phyloP scores from a whole-genome alignment of 2,113 vertebrate species.

The Ochotona curzoniae region DNA sequence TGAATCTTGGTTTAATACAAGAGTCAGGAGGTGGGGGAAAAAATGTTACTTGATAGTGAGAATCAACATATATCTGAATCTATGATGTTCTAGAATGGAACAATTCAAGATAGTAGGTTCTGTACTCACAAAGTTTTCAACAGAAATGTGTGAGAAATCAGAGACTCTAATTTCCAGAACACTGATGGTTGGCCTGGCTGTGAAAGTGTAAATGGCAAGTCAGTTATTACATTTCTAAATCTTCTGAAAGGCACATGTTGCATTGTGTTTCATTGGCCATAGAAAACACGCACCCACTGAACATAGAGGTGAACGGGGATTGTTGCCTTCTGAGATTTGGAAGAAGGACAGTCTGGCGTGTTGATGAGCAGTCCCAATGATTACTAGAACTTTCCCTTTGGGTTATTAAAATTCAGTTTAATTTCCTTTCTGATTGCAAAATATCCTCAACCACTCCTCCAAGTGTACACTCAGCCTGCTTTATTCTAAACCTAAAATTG shows the following conservation, averaged over 20 bases:
- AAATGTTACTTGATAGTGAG: neutral
- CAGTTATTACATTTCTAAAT: neutral
- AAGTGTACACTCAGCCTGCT: neutral
- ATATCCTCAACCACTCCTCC: neutral
- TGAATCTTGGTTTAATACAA: neutral
- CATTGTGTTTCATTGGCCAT: neutral
- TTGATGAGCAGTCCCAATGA: neutral
- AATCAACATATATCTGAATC: neutral
- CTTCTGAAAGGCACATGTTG: neutral
- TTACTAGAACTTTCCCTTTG: neutral
- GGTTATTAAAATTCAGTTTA: neutral
- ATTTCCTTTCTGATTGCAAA: neutral
- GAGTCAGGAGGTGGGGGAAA: slow-evolving; percentile 33
- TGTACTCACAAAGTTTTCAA: slow-evolving; percentile 34
- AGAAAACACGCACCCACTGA: neutral
- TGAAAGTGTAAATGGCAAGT: neutral
- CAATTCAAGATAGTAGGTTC: neutral
- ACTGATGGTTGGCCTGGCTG: neutral
- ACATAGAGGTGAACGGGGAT: neutral
- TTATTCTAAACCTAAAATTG: neutral
- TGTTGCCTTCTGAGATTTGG: neutral
- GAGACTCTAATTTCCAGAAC: neutral
- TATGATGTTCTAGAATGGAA: neutral
- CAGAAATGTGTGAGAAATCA: slow-evolving; percentile 16
- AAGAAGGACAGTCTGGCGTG: neutral